Evolutionary conservation across 2,113 vertebrate genomes (phyloP).

Genomic region (Morone saxatilis): DNA sequence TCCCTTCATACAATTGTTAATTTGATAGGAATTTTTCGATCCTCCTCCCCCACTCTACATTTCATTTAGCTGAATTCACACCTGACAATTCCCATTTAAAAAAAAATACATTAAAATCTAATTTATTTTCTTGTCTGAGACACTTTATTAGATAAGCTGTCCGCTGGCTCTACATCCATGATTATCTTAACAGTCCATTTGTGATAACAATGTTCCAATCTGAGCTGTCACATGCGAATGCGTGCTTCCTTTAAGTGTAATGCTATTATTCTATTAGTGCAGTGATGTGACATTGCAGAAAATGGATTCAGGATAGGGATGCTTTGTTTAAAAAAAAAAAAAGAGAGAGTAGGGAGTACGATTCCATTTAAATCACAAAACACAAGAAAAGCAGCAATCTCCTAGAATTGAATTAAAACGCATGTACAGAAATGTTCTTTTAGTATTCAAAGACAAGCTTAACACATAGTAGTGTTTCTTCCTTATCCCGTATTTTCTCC

Average conservation of each 20-base stretch:
- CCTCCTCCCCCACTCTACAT: constrained; percentile 15
- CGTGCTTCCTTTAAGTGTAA: not conserved
- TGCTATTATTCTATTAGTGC: constrained; percentile 12
- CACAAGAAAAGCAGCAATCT: not conserved
- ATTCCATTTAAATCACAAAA: not conserved
- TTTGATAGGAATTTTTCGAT: constrained; percentile 11
- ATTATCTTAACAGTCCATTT: constrained; percentile 39
- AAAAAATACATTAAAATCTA: constrained; percentile 34
- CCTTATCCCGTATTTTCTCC: too few species aligned
- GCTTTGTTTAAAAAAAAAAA: not conserved
- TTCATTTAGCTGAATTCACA: constrained; percentile 25
- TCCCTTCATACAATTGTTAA: not conserved
- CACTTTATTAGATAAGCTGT: constrained; percentile 28
- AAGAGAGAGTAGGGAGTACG: too few species aligned
- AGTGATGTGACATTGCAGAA: not conserved
- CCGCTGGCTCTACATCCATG: not conserved
- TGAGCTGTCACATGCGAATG: constrained; percentile 20
- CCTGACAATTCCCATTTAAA: constrained; percentile 30
- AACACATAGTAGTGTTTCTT: not conserved
- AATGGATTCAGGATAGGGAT: not conserved
- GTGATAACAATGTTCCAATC: constrained; percentile 13
- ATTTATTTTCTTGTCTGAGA: constrained; percentile 32
- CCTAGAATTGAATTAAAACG: not conserved
- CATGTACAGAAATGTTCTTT: not conserved
- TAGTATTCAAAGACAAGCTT: not conserved